Conservation (phyloP, 2,797 vertebrate species). For the Agapornis canus region DNA sequence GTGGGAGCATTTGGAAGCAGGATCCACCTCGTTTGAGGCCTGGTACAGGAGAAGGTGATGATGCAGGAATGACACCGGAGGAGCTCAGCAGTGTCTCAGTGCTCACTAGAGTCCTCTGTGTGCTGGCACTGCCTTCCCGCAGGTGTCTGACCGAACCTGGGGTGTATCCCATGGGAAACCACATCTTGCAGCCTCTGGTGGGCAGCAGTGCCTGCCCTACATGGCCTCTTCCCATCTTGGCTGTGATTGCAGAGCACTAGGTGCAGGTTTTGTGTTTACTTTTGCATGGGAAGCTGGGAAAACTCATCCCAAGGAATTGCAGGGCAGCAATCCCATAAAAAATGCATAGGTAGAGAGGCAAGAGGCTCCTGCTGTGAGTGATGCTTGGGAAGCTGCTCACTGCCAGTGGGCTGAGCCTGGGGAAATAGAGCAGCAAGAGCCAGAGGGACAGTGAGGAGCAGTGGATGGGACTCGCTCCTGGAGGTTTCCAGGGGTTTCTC, state of each 20-base stretch:
- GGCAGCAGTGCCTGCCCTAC: background rate
- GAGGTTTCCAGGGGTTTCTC: background rate
- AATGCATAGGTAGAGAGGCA: background rate
- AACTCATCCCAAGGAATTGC: background rate
- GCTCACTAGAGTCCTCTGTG: background rate
- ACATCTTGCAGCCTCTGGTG: fast-evolving
- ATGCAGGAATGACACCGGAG: background rate
- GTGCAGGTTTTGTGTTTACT: background rate
- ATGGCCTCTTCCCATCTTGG: background rate
- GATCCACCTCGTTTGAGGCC: fast-evolving
- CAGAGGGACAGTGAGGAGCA: background rate
- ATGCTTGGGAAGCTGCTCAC: background rate
- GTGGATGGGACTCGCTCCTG: background rate
- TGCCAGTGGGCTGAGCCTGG: background rate
- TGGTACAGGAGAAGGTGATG: fast-evolving
- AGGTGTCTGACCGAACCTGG: background rate
- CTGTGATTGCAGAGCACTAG: fast-evolving
- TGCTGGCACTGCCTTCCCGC: background rate
- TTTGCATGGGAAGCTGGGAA: background rate
- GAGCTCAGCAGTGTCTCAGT: background rate
- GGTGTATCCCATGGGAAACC: background rate
- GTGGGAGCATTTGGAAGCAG: fast-evolving
- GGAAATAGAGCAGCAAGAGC: background rate
- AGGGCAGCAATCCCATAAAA: background rate
- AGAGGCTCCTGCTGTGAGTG: background rate